Evolutionary conservation across 2,888 invertebrate genomes (phyloP), one percentile per base, ranked within the genome.

Genomic region (Stenodema calcarata): DNA sequence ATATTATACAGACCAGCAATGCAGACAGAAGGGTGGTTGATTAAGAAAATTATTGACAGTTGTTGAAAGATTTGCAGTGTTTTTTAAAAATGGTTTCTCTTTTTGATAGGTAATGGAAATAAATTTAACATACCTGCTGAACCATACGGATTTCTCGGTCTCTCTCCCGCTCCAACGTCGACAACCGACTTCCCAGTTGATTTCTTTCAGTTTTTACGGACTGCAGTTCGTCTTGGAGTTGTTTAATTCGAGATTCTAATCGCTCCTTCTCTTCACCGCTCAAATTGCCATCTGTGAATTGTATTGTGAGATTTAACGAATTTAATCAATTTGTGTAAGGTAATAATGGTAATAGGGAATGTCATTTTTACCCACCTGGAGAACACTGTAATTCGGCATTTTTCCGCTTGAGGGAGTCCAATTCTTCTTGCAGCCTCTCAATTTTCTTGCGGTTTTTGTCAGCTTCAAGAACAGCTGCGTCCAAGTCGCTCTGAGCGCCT

Each of bases 381-480:
- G 28, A 42, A 9, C 18, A 27, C 16, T 62, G 79, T n/a, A 86
- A 54, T 0, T 79, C 78, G 3, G 54, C 42, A 69, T 86, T 78
- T 79, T 69, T 18, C 35, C 50, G 47, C 69, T 88, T 87, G 7
- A 85, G 85, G 41, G 73, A 69, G 3, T 87, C 86, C 73, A 88
- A 91, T 88, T 95, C 94, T 30, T 93, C 93, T 90, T 95, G 94
- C 88, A 94, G 90, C 3, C 93, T 93, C 30, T 93, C 91, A 89
- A 94, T 92, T 87, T 93, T 92, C 89, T 93, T 93, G 27, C 93
- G 91, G 35, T 94, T 92, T 88, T 93, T 91, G 90, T 94, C 94
- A 0, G 94, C 93, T 90, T 95, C 94, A 89, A 94, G 94, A 91
- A 93, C 93, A 0, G 94, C 94, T n/a, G 93, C 92, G 88, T 93